Conservation (phyloP, 2,888 invertebrate species). For the Pantelozetes paolii region DNA sequence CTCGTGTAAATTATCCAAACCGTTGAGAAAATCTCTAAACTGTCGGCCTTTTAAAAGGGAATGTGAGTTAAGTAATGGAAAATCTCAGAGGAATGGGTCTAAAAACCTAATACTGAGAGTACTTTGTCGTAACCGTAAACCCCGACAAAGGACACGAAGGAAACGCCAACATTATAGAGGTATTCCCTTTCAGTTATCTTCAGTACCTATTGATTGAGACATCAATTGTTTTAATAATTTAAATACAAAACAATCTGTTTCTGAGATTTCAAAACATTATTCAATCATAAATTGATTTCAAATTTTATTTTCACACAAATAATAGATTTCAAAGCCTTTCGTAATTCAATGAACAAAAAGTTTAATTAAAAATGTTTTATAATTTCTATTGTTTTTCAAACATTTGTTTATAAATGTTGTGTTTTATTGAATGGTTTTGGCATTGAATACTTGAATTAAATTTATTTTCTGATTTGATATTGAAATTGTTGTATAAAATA, state of each 20-base stretch:
- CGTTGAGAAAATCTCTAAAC: conserved; percentile 92
- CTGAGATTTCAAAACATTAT: too few relatives aligned
- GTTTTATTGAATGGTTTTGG: too few relatives aligned
- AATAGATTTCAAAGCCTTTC: too few relatives aligned
- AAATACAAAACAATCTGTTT: not conserved
- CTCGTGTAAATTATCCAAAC: conserved; percentile 90
- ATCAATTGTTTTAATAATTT: not conserved
- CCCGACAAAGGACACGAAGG: conserved; percentile 86
- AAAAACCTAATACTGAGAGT: conserved; percentile 72
- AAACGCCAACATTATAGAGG: conserved; percentile 89
- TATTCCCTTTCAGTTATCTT: conserved; percentile 82
- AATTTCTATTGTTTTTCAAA: too few relatives aligned
- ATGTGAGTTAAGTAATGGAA: not conserved
- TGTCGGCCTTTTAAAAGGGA: conserved; percentile 59
- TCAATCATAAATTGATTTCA: too few relatives aligned
- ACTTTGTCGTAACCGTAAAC: conserved; percentile 93
- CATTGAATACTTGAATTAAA: too few relatives aligned
- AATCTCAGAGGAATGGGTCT: not conserved
- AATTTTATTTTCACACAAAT: too few relatives aligned
- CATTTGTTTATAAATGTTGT: too few relatives aligned
- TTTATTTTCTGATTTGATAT: too few relatives aligned
- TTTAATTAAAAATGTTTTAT: too few relatives aligned
- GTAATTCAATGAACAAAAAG: too few relatives aligned
- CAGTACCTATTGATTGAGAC: conserved; percentile 63
- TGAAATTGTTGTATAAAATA: too few relatives aligned